Base-by-base conservation (phyloP, 2,888 invertebrate genomes). In the Habroteleia sp. region DNA sequence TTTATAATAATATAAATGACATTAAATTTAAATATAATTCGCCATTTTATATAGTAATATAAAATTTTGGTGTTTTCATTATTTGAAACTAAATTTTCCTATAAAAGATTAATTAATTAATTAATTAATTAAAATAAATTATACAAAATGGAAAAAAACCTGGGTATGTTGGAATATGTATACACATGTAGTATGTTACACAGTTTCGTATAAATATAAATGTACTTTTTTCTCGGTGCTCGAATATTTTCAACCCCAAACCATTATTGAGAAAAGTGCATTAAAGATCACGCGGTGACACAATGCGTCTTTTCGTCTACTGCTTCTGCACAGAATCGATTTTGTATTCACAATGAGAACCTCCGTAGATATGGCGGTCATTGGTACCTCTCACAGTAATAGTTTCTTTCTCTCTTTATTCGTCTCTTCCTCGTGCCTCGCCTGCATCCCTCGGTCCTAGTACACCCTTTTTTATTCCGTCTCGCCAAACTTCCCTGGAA, bases 401-500 rank as follows among this genome's bases (percentile, higher is more conserved):
- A n/a, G 6, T 7, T 37, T 39, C 20, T 29, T 27, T 11, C 25
- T 10, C 0, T 11, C 17, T 35, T 35, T 31, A 16, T 37, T 27
- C 17, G 2, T 54, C 42, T 65, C 44, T 62, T 33, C 54, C 27
- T 20, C 56, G 4, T 20, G 31, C 35, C 42, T 60, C 60, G 65
- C 60, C 62, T 77, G 71, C 74, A 74, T 50, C 72, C 33, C 65
- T 56, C 77, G 17, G 58, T 20, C 39, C 41, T 66, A 66, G 42
- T 52, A 37, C 54, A 41, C 31, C 69, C 46, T 44, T 50, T 54
- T 73, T 68, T 65, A 65, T 71, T 54, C 29, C 69, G 44, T 37
- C 29, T 46, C 50, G 39, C 35, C 58, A 17, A 63, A 46, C 71
- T 69, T 54, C 65, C 69, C 79, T 72, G 78, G 74, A 74, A 76